phyloP scores from a whole-genome alignment of 2,113 vertebrate species.

The Oryzias celebensis region DNA sequence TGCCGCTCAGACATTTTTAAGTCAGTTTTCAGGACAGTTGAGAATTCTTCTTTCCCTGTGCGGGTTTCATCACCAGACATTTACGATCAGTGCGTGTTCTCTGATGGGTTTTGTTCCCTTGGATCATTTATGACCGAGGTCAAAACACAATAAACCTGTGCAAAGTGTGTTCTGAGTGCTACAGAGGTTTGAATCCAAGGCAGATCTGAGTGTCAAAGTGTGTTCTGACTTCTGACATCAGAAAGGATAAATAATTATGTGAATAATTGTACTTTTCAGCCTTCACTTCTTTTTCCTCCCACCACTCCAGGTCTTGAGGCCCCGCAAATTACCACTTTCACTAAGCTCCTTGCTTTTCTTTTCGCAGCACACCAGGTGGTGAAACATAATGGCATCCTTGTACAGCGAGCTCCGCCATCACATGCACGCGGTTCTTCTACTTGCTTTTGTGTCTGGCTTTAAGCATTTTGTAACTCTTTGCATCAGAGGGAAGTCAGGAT shows the following conservation, averaged over 20 bases:
- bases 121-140: no score
- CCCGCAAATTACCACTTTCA: neutral
- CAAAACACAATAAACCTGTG: no score
- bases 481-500: slow-evolving; percentile 18
- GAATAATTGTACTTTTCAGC: neutral
- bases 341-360: neutral
- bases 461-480: slow-evolving; percentile 15
- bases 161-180: no score
- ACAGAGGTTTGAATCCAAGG: no score
- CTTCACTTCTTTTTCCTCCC: neutral
- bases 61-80: no score
- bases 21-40: no score
- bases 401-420: neutral
- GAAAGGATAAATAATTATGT: neutral
- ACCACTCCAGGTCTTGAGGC: neutral
- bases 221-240: no score
- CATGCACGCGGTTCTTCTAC: neutral
- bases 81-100: no score
- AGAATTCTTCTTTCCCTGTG: no score
- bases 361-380: slow-evolving; percentile 12
- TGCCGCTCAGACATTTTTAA: no score
- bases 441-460: slow-evolving; percentile 27
- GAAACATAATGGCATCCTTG: slow-evolving; percentile 4
- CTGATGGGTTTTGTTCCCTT: no score
- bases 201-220: no score